Conservation (phyloP, 2,797 vertebrate genomes). For the Valencia hispanica region DNA sequence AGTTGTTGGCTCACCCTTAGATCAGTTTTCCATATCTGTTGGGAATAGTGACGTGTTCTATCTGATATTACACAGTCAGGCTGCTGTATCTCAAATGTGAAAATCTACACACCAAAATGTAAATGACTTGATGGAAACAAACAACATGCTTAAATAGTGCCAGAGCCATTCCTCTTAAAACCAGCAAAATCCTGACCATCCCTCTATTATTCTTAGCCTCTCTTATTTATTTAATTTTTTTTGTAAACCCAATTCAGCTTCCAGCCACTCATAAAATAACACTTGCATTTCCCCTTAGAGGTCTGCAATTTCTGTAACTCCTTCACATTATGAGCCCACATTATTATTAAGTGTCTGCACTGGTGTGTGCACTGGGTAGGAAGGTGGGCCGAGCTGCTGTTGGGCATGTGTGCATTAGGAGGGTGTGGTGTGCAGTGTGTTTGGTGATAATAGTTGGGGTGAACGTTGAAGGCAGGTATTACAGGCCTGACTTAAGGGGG, state of each 20-base stretch:
- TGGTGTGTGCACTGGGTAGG: constrained; percentile 61
- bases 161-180: constrained; percentile 51
- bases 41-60: constrained; percentile 13
- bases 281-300: constrained; percentile 66
- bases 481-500: constrained; percentile 62
- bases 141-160: constrained; percentile 39
- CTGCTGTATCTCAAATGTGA: too few relatives aligned
- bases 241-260: constrained; percentile 55
- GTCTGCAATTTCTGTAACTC: constrained; percentile 70
- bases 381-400: constrained; percentile 63
- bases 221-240: constrained; percentile 20
- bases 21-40: neutral
- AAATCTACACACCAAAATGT: too few relatives aligned
- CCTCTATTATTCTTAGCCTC: constrained; percentile 66
- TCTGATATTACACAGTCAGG: constrained; percentile 3
- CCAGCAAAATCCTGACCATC: constrained; percentile 32
- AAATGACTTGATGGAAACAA: constrained; percentile 37
- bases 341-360: constrained; percentile 73
- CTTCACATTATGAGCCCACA: constrained; percentile 71
- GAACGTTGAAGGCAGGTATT: constrained; percentile 77
- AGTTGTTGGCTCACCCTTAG: neutral
- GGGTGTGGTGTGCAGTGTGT: constrained; percentile 68
- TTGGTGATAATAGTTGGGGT: constrained; percentile 76
- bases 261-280: constrained; percentile 79
- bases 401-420: constrained; percentile 73